Conservation (phyloP, 2,888 invertebrate species). For the Lepetodrilus schrolli region DNA sequence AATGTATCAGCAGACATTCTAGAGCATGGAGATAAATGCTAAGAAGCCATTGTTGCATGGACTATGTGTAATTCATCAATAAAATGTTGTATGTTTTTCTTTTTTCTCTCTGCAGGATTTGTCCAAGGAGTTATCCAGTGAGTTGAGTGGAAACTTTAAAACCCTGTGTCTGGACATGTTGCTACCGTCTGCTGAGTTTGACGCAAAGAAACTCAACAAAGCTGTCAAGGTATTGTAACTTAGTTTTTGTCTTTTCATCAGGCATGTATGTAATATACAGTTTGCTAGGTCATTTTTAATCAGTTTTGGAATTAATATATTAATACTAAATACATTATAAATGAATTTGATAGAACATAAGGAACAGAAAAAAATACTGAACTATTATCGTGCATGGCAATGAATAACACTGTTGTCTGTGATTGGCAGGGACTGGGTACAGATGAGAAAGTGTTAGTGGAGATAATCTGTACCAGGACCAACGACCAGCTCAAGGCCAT, state of each 20-base stretch:
- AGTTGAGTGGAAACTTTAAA: constrained; percentile 73
- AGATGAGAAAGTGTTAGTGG: constrained; percentile 74
- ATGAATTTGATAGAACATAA: neutral
- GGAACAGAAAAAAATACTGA: neutral
- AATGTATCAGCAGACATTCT: neutral
- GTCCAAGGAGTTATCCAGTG: constrained; percentile 70
- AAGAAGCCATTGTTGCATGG: no score
- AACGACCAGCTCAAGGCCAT: constrained; percentile 73
- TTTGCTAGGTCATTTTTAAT: no score
- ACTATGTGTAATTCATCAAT: neutral
- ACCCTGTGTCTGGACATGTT: constrained; percentile 69
- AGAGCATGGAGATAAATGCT: neutral
- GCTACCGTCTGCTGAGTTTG: constrained; percentile 71
- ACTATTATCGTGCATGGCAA: neutral
- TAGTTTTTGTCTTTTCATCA: no score
- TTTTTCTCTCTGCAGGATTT: constrained; percentile 64
- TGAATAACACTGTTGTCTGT: no score
- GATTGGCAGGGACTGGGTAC: constrained; percentile 75
- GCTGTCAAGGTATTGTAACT: constrained; percentile 75
- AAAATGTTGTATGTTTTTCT: neutral
- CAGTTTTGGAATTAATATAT: no score
- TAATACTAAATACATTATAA: no score
- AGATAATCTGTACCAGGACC: constrained; percentile 74
- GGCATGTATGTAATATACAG: no score
- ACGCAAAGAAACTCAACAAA: constrained; percentile 72